Evolutionary conservation across 2,888 invertebrate genomes (phyloP).

Genomic region (Abrostola tripartita): DNA sequence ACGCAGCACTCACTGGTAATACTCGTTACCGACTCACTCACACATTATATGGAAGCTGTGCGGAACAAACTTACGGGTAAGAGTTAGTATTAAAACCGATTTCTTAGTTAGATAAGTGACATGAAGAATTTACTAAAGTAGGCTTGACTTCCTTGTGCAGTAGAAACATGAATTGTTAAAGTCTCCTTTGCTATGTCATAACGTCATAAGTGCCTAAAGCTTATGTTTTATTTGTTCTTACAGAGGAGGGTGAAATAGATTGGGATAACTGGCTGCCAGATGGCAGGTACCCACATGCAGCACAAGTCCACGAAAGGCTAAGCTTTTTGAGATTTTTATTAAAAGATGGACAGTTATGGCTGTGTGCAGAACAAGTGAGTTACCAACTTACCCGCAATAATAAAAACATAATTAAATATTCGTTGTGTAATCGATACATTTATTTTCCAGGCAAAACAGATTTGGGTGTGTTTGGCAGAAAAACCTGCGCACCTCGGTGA

Average conservation of each 20-base stretch:
- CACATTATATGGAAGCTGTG: constrained; percentile 96
- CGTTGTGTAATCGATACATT: constrained; percentile 45
- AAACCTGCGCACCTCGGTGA: constrained; percentile 97
- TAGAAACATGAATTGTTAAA: too few relatives aligned
- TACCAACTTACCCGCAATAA: constrained; percentile 26
- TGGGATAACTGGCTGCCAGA: constrained; percentile 94
- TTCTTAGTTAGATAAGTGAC: too few relatives aligned
- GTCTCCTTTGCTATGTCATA: too few relatives aligned
- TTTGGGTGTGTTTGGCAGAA: constrained; percentile 98
- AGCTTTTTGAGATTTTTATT: constrained; percentile 97
- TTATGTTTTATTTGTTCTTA: constrained; percentile 43
- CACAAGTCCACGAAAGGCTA: constrained; percentile 97
- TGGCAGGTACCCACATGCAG: constrained; percentile 96
- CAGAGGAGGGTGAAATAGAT: constrained; percentile 93
- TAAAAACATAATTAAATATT: constrained; percentile 24
- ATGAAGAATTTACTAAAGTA: too few relatives aligned
- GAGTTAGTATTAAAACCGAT: background rate
- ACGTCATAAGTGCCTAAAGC: background rate
- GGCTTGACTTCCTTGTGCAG: too few relatives aligned
- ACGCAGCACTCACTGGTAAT: constrained; percentile 97
- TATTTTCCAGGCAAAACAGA: constrained; percentile 93
- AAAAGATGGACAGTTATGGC: constrained; percentile 98
- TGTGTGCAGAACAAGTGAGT: constrained; percentile 95
- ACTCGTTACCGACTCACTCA: constrained; percentile 97
- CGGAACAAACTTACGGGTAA: constrained; percentile 85